Evolutionary conservation across 1,140 invertebrate species (phyloP).

Genomic region (Calephelis nemesis): DNA sequence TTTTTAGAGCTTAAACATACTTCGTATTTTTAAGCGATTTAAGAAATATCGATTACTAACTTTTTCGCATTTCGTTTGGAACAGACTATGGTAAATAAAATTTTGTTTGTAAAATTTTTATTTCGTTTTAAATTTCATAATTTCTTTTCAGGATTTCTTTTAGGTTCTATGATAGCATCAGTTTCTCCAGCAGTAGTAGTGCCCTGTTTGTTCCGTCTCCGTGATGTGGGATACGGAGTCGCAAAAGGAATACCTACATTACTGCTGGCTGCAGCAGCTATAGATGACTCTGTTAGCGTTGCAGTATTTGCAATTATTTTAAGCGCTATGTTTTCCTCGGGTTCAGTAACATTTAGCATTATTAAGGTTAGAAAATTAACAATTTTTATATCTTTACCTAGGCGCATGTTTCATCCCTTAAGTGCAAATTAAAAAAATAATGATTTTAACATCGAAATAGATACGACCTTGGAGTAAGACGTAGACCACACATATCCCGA

Average conservation of each 20-base stretch:
- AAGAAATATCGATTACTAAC: too few species aligned
- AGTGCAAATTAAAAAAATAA: too few species aligned
- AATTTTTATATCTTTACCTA: too few species aligned
- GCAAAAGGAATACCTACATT: constrained; percentile 97
- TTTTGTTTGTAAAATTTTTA: too few species aligned
- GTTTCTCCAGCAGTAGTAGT: constrained; percentile 98
- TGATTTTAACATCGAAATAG: too few species aligned
- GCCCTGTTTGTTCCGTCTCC: constrained; percentile 91
- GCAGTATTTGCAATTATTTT: constrained; percentile 94
- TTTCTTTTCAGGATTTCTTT: constrained; percentile 81
- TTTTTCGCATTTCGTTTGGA: too few species aligned
- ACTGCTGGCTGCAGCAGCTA: constrained; percentile 93
- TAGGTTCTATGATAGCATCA: constrained; percentile 93
- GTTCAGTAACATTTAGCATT: constrained; percentile 82
- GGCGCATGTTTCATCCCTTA: background rate
- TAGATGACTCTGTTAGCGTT: constrained; percentile 93
- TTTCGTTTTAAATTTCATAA: background rate
- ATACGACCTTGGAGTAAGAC: too few species aligned
- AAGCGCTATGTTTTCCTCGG: constrained; percentile 90
- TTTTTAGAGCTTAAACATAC: too few species aligned
- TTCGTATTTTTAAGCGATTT: too few species aligned
- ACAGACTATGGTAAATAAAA: too few species aligned
- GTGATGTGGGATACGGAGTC: constrained; percentile 92
- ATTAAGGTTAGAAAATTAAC: constrained; percentile 55
- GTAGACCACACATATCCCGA: too few species aligned